Base-by-base conservation (phyloP, 2,888 invertebrate genomes). In the Synergus umbraculus region DNA sequence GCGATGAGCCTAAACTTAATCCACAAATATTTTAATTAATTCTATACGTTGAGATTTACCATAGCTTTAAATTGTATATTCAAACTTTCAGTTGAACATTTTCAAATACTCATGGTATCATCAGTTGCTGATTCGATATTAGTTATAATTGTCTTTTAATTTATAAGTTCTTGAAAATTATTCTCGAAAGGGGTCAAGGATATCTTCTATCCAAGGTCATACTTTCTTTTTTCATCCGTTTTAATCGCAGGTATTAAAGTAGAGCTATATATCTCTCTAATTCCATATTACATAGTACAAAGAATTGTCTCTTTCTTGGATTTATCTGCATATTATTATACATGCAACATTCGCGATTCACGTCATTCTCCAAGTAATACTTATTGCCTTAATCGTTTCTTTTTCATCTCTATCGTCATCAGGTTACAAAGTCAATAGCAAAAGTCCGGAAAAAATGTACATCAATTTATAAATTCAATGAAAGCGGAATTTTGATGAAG, bases 241-340 rank as follows among this genome's bases (percentile, higher is more conserved):
- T 46, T 46, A 22, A 67, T 46, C 46, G 22, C n/a, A 46, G 67
- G 69, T 69, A 69, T 69, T 67, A 46, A 46, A 67, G 46, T 69
- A 46, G 46, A 15, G 69, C 46, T 69, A 69, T 46, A 69, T 46
- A 5, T 29, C 15, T 49, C 13, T 29, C 29, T 49, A 69, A 49
- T 69, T 13, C 69, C 22, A 29, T 13, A 69, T 69, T 69, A 29
- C 46, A 69, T 15, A 49, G n/a, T 49, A 69, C 8, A 69, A 49
- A 69, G 49, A n/a, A 69, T 49, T 49, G 54, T 54, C n/a, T 54
- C n/a, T 18, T n/a, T 9, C 18, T 18, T 63, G 5, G 13, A 29
- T 29, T 4, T 18, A 63, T 63, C 13, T 29, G 29, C 22, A 63
- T 13, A 29, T 63, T 29, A 63, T 63, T 5, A 63, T 63, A 4